phyloP scores from a whole-genome alignment of 2,797 vertebrate genomes.

The Hydrophis major region DNA sequence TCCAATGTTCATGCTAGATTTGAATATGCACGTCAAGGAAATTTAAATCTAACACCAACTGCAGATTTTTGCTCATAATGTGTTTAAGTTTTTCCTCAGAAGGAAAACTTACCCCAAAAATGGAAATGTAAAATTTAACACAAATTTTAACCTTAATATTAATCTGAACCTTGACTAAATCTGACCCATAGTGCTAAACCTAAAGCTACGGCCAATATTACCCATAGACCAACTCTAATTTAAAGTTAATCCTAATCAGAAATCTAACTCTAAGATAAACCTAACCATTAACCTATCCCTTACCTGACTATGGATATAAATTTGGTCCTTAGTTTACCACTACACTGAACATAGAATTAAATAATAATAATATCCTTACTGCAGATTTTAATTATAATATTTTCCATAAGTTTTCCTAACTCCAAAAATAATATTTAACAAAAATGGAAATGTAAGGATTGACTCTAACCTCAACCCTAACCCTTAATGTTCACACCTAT shows the following conservation, averaged over 20 bases:
- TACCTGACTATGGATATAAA: neutral
- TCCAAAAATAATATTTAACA: neutral
- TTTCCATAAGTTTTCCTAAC: neutral
- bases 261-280: neutral
- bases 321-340: neutral
- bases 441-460: neutral
- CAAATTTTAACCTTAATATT: neutral
- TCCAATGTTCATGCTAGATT: neutral
- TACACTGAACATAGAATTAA: neutral
- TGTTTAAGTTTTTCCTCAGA: neutral
- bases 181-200: neutral
- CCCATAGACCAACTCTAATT: neutral
- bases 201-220: neutral
- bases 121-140: neutral
- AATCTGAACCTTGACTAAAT: neutral
- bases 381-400: neutral
- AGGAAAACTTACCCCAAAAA: neutral
- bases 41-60: neutral
- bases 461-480: neutral
- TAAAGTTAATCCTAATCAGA: neutral
- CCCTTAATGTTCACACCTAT: neutral
- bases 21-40: neutral
- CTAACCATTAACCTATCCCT: neutral
- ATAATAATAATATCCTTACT: neutral
- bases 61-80: neutral